Conservation (phyloP, 1,140 invertebrate genomes). For the Bradysia coprophila region DNA sequence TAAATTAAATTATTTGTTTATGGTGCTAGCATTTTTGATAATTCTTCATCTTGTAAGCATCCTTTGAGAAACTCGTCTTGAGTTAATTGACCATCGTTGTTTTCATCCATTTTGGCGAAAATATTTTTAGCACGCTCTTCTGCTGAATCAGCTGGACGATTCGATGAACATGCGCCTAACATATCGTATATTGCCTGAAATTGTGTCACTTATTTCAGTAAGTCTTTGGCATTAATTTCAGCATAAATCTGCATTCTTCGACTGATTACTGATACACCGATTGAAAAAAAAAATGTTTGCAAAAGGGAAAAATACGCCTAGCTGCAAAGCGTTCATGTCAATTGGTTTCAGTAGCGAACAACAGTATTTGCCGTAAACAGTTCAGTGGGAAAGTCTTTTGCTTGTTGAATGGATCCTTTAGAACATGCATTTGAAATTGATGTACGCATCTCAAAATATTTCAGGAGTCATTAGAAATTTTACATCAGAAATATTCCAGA, state of each 20-base stretch:
- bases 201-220: too few relatives aligned
- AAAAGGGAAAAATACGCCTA: too few relatives aligned
- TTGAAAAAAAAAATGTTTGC: too few relatives aligned
- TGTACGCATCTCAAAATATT: too few relatives aligned
- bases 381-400: too few relatives aligned
- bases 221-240: background rate
- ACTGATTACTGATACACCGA: background rate
- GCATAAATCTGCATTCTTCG: background rate
- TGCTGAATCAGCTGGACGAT: slow-evolving; percentile 77
- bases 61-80: slow-evolving; percentile 98
- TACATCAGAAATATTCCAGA: too few relatives aligned
- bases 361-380: too few relatives aligned
- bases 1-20: slow-evolving; percentile 30
- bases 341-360: too few relatives aligned
- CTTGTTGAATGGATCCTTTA: too few relatives aligned
- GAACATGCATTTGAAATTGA: too few relatives aligned
- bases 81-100: slow-evolving; percentile 94
- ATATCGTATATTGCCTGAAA: slow-evolving; percentile 96
- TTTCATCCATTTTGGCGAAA: slow-evolving; percentile 98
- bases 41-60: slow-evolving; percentile 92
- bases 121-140: slow-evolving; percentile 96
- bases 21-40: slow-evolving; percentile 88
- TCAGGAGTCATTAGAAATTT: too few relatives aligned
- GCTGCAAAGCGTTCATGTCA: too few relatives aligned
- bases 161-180: slow-evolving; percentile 87